phyloP scores from a whole-genome alignment of 2,113 vertebrate genomes.

The Loxodonta africana region DNA sequence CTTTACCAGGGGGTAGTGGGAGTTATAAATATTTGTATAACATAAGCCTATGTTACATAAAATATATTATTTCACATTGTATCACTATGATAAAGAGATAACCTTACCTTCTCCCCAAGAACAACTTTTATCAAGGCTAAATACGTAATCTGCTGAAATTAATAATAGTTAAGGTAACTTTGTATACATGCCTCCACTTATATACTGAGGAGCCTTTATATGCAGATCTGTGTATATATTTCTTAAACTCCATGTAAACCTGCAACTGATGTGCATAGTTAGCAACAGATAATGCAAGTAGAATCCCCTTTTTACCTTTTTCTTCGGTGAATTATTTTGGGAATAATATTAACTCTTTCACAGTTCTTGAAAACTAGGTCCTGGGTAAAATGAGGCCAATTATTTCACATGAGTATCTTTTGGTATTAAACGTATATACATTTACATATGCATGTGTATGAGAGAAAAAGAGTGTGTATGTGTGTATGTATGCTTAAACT shows the following conservation, averaged over 20 bases:
- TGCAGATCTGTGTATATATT: not conserved
- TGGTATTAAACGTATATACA: not conserved
- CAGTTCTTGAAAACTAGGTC: not conserved
- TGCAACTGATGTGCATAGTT: not conserved
- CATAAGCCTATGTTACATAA: conserved; percentile 1
- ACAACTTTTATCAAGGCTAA: not conserved
- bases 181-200: not conserved
- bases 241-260: not conserved
- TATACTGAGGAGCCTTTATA: not conserved
- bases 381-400: not conserved
- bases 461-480: not conserved
- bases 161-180: not conserved
- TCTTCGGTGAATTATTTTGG: conserved; percentile 18
- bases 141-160: not conserved
- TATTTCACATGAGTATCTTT: conserved; percentile 19
- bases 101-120: not conserved
- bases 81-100: conserved; percentile 1
- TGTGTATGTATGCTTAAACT: not conserved
- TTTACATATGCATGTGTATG: not conserved
- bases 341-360: not conserved
- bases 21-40: not conserved
- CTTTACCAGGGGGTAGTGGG: not conserved
- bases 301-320: not conserved
- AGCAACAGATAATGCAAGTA: not conserved
- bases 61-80: not conserved